These are phyloP conservation scores for Cydia amplana DNA, from an alignment of 1,140 invertebrate genomes.

Conservation along the genomic window DNA sequence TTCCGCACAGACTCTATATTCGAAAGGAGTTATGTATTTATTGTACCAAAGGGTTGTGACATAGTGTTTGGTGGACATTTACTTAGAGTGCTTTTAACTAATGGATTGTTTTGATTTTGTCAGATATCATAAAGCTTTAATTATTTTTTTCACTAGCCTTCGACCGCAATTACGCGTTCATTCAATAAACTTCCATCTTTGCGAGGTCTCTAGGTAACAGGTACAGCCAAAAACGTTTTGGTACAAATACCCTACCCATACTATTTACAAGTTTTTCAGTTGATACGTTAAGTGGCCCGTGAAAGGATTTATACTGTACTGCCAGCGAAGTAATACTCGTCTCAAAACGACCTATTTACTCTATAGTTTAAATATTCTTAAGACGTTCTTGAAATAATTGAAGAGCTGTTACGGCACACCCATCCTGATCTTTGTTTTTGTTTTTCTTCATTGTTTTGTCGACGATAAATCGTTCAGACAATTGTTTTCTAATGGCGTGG, in stretches of 20 bases:
- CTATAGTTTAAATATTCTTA: neutral
- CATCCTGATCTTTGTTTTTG: constrained; percentile 26
- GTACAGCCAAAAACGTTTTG: too few relatives aligned
- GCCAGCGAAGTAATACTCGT: constrained; percentile 50
- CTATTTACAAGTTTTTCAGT: constrained; percentile 73
- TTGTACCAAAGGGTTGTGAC: too few relatives aligned
- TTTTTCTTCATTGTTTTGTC: constrained; percentile 19
- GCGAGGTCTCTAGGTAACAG: too few relatives aligned
- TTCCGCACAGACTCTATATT: too few relatives aligned
- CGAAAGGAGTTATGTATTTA: too few relatives aligned
- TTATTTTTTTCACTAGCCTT: too few relatives aligned
- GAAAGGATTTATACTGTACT: constrained; percentile 68
- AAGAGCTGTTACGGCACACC: neutral
- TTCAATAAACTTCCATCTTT: too few relatives aligned
- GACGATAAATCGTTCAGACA: constrained; percentile 29
- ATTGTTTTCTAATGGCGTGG: constrained; percentile 28
- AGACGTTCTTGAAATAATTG: neutral
- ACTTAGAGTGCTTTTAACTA: too few relatives aligned
- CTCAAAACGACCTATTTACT: neutral
- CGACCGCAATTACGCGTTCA: too few relatives aligned
- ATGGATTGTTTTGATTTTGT: too few relatives aligned
- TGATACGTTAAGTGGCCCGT: constrained; percentile 73
- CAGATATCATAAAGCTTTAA: too few relatives aligned
- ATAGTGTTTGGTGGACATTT: too few relatives aligned
- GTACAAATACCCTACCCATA: constrained; percentile 48